phyloP scores from a whole-genome alignment of 1,140 invertebrate genomes.

The Drosophila navojoa region DNA sequence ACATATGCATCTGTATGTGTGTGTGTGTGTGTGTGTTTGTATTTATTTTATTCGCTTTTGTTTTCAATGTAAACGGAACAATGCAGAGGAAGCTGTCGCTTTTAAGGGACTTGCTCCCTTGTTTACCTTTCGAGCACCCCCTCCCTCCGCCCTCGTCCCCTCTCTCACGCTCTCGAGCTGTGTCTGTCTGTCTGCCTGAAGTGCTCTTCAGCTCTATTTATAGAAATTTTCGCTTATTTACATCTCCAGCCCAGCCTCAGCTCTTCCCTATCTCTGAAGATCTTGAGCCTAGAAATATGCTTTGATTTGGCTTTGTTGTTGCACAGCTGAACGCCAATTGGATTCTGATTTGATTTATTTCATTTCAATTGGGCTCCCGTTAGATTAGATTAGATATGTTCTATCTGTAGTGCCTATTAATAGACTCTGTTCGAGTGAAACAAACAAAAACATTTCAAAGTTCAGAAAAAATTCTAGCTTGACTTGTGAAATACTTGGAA shows the following conservation, averaged over 20 bases:
- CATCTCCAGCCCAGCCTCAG: neutral
- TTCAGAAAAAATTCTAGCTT: neutral
- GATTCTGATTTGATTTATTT: neutral
- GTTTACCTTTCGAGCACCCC: neutral
- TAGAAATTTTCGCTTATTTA: slow-evolving; percentile 48
- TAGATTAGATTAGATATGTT: neutral
- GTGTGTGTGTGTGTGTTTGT: neutral
- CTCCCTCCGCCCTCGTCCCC: neutral
- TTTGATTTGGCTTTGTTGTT: neutral
- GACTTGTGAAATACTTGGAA: no score
- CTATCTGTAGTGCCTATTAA: neutral
- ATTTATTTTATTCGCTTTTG: slow-evolving; percentile 32
- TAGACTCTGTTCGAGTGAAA: neutral
- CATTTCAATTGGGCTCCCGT: neutral
- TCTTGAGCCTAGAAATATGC: slow-evolving; percentile 10
- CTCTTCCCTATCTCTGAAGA: neutral
- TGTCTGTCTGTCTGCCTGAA: slow-evolving; percentile 11
- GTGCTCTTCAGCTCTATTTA: slow-evolving; percentile 54
- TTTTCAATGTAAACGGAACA: slow-evolving; percentile 43
- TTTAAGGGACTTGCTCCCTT: slow-evolving; percentile 46
- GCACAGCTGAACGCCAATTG: neutral
- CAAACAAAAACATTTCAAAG: neutral
- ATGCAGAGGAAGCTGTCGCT: slow-evolving; percentile 75
- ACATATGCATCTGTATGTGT: neutral
- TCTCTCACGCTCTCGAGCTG: neutral